These are phyloP conservation scores for Frankliniella intonsa DNA, from an alignment of 2,888 invertebrate species.

Conservation along the genomic window DNA sequence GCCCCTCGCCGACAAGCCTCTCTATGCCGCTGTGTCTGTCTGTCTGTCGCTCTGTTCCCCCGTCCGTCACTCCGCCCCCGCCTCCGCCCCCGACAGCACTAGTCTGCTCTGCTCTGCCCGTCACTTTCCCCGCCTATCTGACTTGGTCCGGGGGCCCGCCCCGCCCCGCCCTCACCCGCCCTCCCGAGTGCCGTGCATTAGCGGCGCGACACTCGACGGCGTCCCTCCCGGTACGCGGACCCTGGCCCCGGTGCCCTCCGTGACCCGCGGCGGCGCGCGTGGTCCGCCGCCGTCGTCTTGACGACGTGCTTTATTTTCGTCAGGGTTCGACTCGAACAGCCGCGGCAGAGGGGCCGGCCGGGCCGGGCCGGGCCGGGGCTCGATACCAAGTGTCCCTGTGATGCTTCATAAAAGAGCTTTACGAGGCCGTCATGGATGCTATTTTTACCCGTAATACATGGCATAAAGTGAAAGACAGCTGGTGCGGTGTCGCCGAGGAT, in stretches of 20 bases:
- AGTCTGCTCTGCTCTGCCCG: too few species aligned
- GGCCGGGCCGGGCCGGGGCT: not conserved
- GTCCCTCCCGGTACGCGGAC: too few species aligned
- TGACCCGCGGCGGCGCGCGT: not conserved
- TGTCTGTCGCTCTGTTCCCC: not conserved
- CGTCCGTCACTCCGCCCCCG: too few species aligned
- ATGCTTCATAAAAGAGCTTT: conserved; percentile 18
- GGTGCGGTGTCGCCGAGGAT: not conserved
- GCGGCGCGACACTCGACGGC: too few species aligned
- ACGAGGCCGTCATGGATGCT: conserved; percentile 2
- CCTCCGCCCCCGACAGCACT: too few species aligned
- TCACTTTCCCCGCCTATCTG: too few species aligned
- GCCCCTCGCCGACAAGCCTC: not conserved
- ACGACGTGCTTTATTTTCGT: not conserved
- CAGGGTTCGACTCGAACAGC: not conserved
- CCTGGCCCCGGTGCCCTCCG: not conserved
- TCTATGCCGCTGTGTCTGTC: not conserved
- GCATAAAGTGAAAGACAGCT: conserved; percentile 12
- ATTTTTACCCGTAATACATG: conserved; percentile 23
- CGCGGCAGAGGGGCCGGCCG: not conserved
- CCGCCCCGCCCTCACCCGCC: not conserved
- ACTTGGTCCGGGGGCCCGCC: not conserved
- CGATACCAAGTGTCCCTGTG: not conserved
- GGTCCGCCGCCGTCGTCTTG: not conserved
- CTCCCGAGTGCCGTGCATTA: not conserved